Evolutionary conservation across 2,888 invertebrate genomes (phyloP).

Genomic region (Bellardia pandia): DNA sequence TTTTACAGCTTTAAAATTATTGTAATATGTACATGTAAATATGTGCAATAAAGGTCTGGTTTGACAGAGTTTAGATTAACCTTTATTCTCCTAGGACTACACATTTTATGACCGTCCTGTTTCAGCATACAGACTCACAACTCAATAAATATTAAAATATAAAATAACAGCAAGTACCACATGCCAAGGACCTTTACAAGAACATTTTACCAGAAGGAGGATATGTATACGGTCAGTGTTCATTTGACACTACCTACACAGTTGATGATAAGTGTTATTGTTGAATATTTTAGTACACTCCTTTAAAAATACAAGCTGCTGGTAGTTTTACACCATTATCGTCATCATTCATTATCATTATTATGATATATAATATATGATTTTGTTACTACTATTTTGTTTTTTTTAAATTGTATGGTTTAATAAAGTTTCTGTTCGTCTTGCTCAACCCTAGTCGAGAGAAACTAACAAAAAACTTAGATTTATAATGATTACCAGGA

Average conservation of each 20-base stretch:
- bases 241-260: neutral
- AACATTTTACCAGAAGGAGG: constrained; percentile 11
- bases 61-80: constrained; percentile 65
- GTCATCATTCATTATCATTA: constrained; percentile 72
- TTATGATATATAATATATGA: constrained; percentile 68
- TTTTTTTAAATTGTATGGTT: constrained; percentile 37
- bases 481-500: constrained; percentile 44
- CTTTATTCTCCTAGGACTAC: constrained; percentile 69
- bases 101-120: constrained; percentile 73
- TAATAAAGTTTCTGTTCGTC: constrained; percentile 41
- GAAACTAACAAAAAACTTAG: constrained; percentile 17
- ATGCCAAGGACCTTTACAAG: neutral
- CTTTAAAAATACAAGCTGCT: constrained; percentile 14
- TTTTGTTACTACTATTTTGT: constrained; percentile 14
- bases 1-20: constrained; percentile 51
- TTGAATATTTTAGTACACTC: constrained; percentile 75
- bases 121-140: constrained; percentile 64
- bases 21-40: constrained; percentile 6
- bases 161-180: constrained; percentile 18
- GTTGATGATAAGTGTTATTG: constrained; percentile 73
- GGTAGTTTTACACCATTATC: constrained; percentile 33
- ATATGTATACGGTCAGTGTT: constrained; percentile 6
- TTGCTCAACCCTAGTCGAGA: constrained; percentile 30
- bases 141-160: constrained; percentile 76
- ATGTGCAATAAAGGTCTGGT: constrained; percentile 22